A percentile compares a stretch with the other conserved stretches of the same genome.
phyloP scores from a whole-genome alignment of 64 coral and sea anemone genomes.

The Catalaphyllia jardinei region DNA sequence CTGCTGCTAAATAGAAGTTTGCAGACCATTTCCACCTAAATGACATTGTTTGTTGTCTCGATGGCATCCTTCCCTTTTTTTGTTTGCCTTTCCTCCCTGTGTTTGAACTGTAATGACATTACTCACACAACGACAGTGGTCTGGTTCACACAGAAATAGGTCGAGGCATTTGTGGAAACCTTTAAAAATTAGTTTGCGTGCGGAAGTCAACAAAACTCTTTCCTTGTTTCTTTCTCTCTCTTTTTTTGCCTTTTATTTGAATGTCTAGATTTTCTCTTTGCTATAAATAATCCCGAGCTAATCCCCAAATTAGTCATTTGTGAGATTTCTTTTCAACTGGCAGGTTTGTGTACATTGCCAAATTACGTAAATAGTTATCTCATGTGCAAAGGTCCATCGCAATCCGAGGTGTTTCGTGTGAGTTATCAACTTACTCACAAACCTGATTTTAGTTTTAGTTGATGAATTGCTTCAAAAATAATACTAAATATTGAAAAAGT shows the following conservation, averaged over 20 bases:
- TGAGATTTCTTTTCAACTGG: too few species aligned
- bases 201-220: neutral
- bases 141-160: neutral
- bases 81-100: neutral
- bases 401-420: too few species aligned
- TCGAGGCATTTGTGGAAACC: neutral
- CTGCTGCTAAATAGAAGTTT: neutral
- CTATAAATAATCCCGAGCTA: too few species aligned
- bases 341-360: too few species aligned
- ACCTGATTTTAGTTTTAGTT: too few species aligned
- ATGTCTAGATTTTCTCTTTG: too few species aligned
- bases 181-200: neutral
- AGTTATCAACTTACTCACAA: too few species aligned
- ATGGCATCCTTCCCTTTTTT: neutral
- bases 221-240: too few species aligned
- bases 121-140: neutral
- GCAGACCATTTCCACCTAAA: neutral
- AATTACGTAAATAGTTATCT: too few species aligned
- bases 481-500: neutral
- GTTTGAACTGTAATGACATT: neutral
- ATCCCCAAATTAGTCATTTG: too few species aligned
- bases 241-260: too few species aligned
- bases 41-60: neutral
- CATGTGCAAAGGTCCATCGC: too few species aligned
- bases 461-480: neutral